Evolutionary conservation across 2,888 invertebrate species (phyloP).

Genomic region (Yponomeuta malinellus): DNA sequence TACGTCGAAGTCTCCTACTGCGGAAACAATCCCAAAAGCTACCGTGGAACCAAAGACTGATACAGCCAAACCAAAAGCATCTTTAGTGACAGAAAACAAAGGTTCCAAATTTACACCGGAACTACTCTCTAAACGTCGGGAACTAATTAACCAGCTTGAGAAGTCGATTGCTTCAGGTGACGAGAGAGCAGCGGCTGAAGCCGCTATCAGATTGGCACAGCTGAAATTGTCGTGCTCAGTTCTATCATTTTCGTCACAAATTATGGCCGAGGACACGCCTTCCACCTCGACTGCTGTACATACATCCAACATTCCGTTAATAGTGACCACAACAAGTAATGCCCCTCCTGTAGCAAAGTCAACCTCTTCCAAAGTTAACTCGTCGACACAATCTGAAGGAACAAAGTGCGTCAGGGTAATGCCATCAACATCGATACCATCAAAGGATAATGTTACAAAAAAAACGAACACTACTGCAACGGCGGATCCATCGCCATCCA

Average conservation of each 20-base stretch:
- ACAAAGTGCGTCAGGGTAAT: slow-evolving; percentile 2
- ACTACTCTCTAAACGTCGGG: slow-evolving; percentile 33
- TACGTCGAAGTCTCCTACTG: neutral
- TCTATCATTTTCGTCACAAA: slow-evolving; percentile 63
- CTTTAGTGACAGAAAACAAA: neutral
- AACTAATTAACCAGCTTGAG: slow-evolving; percentile 82
- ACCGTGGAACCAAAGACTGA: neutral
- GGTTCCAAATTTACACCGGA: neutral
- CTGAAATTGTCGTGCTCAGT: slow-evolving; percentile 85
- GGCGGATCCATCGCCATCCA: neutral
- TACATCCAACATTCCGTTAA: neutral
- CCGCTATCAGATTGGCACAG: slow-evolving; percentile 85
- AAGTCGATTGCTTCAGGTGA: slow-evolving; percentile 86
- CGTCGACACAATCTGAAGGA: slow-evolving; percentile 14
- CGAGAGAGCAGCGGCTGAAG: slow-evolving; percentile 82
- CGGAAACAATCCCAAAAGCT: neutral
- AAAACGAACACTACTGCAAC: neutral
- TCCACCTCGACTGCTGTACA: neutral
- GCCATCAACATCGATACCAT: neutral
- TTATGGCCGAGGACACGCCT: slow-evolving; percentile 22
- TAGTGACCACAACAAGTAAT: neutral
- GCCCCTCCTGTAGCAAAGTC: neutral
- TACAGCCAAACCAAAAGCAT: neutral
- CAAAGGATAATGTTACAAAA: neutral
- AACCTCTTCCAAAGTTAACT: neutral